Evolutionary conservation across 92 coral and sea anemone genomes (phyloP).

Genomic region (Virgularia gustaviana): DNA sequence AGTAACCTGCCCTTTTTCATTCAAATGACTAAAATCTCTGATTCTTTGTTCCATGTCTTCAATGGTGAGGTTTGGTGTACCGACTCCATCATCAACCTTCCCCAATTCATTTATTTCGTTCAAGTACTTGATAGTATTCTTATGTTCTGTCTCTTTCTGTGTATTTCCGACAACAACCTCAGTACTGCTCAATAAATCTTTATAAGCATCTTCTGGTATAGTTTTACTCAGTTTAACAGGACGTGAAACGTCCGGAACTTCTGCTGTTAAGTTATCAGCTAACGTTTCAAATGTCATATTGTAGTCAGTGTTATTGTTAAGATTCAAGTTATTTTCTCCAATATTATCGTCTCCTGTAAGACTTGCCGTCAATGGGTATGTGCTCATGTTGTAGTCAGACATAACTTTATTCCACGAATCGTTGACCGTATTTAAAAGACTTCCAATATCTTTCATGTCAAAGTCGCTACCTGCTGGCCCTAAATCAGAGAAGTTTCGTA

Average conservation of each 20-base stretch:
- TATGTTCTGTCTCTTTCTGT: background rate
- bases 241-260: background rate
- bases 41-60: slow-evolving; percentile 23
- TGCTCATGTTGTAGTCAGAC: slow-evolving; percentile 30
- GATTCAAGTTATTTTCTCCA: background rate
- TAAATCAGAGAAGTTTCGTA: too few relatives aligned
- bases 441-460: background rate
- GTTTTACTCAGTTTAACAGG: background rate
- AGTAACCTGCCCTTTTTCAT: background rate
- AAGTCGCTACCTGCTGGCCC: background rate
- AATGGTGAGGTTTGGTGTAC: slow-evolving; percentile 2
- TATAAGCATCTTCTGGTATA: background rate
- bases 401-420: background rate
- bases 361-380: background rate
- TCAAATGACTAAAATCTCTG: background rate
- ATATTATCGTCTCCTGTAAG: background rate
- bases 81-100: background rate
- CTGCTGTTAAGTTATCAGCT: slow-evolving; percentile 13
- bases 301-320: background rate
- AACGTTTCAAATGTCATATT: slow-evolving; percentile 25
- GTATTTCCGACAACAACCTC: slow-evolving; percentile 15
- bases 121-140: background rate
- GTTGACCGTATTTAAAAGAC: background rate
- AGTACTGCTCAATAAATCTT: slow-evolving; percentile 4
- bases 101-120: slow-evolving; percentile 13